Conservation (phyloP, 2,888 invertebrate species). For the Ypsolopha scabrella region DNA sequence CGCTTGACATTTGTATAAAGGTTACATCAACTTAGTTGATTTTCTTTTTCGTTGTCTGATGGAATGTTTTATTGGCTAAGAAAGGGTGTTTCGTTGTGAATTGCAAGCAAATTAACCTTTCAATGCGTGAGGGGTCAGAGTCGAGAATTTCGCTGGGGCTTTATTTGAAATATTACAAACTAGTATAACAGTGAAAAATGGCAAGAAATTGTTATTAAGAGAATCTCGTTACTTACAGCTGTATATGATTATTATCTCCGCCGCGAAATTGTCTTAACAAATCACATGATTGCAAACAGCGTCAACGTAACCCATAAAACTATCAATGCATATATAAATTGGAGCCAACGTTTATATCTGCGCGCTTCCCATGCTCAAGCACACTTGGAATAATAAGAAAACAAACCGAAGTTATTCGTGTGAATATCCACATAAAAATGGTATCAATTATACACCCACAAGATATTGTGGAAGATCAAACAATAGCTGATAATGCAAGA, state of each 20-base stretch:
- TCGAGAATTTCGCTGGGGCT: neutral
- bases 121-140: conserved; percentile 1
- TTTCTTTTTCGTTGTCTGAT: conserved; percentile 57
- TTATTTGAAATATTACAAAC: neutral
- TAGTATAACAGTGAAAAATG: neutral
- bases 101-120: conserved; percentile 46
- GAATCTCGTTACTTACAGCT: neutral
- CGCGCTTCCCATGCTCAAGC: conserved; percentile 40
- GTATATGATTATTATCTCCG: neutral
- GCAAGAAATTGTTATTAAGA: neutral
- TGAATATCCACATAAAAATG: conserved; percentile 48
- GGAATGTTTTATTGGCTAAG: conserved; percentile 44
- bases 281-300: conserved; percentile 37
- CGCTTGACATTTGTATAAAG: conserved; percentile 63
- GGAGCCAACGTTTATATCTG: conserved; percentile 39
- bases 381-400: conserved; percentile 31
- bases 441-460: conserved; percentile 44
- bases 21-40: conserved; percentile 52
- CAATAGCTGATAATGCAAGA: conserved; percentile 28
- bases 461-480: conserved; percentile 30
- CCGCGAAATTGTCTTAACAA: conserved; percentile 29
- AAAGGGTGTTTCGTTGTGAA: conserved; percentile 48
- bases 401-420: conserved; percentile 27
- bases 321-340: conserved; percentile 49
- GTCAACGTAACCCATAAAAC: conserved; percentile 42